Evolutionary conservation across 2,888 invertebrate species (phyloP), one percentile per base, ranked within the genome.

Genomic region (Orthosia gothica): DNA sequence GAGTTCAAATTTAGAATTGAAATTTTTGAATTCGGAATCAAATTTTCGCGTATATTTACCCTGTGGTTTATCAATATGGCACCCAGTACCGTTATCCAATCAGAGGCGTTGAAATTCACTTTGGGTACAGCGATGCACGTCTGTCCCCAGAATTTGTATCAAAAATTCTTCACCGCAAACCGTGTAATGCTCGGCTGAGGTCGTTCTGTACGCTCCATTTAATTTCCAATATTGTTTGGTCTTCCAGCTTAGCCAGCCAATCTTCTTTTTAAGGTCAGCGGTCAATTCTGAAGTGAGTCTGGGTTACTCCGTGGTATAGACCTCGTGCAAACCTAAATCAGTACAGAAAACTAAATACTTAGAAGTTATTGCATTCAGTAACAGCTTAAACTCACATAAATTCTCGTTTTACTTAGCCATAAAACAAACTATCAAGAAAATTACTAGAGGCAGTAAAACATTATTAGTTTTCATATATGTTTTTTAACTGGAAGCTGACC

Each of bases 71-170:
- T 75, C 82, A 81, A 82, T 81, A 85, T 82, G 58, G 81, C 79
- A 83, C 78, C 68, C 74, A 81, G 81, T 91, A 93, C 94, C 94
- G 95, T 91, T 94, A 95, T 93, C 87, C 93, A 93, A 94, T 94
- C 91, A 90, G 85, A 85, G 83, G 79, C 90, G 88, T 89, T 88
- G 89, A 90, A 92, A 90, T 90, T 89, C 83, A 88, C 83, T 89
- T 89, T 89, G 89, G 87, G 90, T 88, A 88, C 88, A 86, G 89
- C 88, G 82, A 93, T 93, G 93, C 94, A 94, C 93, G 94, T 94
- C 90, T 90, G 89, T 91, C 90, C 82, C 82, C 89, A 89, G 89
- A 92, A 90, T 92, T 92, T 92, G 88, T 90, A 90, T 89, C 89
- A 87, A 87, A 92, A 87, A 87, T 88, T 85, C 87, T 82, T 88